Base-by-base conservation (phyloP, 64 coral and sea anemone genomes). In the Pocillopora damicornis region DNA sequence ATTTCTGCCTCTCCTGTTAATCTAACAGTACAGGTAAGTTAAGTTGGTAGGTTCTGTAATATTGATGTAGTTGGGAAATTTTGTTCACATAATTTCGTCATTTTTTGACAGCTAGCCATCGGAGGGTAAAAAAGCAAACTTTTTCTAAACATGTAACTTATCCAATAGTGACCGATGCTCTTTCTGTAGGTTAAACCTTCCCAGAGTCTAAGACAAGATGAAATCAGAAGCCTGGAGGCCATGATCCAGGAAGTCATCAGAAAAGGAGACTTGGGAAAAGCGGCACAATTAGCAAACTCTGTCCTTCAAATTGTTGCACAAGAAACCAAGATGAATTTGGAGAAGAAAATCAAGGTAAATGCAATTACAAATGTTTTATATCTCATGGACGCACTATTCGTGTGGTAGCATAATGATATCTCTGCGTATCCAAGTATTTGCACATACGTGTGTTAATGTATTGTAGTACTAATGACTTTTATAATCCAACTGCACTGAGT, bases 231-330 rank as follows among this genome's bases (percentile, higher is more conserved):
- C 5, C 2, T 76, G 15, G 17, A 15, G 20, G 75, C 75, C 12
- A 42, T 76, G 35, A 8, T 76, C 15, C 38, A 45, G 38, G 75
- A 76, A 45, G 36, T 36, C 18, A 35, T 82, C 1, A 82, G 35
- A 30, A 62, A 15, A 7, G 79, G 59, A 1, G 59, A 82, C 35
- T 9, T 82, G 4, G 63, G 79, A n/a, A 82, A 26, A 82, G 79
- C 59, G 18, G 58, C 73, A 13, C 72, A 87, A 63, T 60, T 87
- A 37, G 71, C 72, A 18, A 76, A 87, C 36, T n/a, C 86, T 0
- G 15, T 77, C 22, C 86, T 87, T 17, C 25, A 87, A 23, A 61
- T 58, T n/a, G 17, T 87, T 76, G 9, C 18, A 15, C 15, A 77
- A 61, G 71, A 75, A 60, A 37, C 72, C 15, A 34, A 23, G 9